Percentiles rank a stretch among this genome's conserved stretches.
Evolutionary conservation across 2,113 vertebrate genomes (phyloP).

Genomic region (Dasyprocta punctata): DNA sequence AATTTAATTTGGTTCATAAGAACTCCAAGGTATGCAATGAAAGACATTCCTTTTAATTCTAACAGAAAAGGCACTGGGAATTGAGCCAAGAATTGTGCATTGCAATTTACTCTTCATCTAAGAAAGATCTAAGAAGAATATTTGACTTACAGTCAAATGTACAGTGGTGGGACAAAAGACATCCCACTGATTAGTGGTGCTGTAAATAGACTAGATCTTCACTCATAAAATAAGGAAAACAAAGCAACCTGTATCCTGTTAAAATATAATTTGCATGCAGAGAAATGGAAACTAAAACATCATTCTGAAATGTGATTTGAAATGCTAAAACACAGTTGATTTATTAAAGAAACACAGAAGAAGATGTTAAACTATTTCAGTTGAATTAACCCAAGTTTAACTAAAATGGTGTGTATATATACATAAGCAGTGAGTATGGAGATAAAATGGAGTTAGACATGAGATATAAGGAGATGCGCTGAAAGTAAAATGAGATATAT

Average conservation of each 20-base stretch:
- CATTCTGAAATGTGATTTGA: background rate
- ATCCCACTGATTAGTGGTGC: background rate
- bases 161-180: background rate
- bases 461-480: background rate
- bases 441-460: background rate
- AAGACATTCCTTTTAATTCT: background rate
- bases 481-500: background rate
- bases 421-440: background rate
- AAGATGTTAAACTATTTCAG: background rate
- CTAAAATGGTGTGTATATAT: background rate
- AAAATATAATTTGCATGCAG: background rate
- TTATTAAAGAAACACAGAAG: background rate
- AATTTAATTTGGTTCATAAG: background rate
- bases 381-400: background rate
- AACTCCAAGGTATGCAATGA: background rate
- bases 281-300: background rate
- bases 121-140: background rate
- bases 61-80: background rate
- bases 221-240: background rate
- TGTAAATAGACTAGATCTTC: background rate
- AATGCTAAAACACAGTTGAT: background rate
- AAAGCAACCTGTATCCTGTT: background rate
- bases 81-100: background rate
- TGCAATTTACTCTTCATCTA: background rate
- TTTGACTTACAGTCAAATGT: slow-evolving; percentile 2